Evolutionary conservation across 35 echinoderm and acorn worm genomes (phyloP).

Genomic region (Stichopus chloronotus): DNA sequence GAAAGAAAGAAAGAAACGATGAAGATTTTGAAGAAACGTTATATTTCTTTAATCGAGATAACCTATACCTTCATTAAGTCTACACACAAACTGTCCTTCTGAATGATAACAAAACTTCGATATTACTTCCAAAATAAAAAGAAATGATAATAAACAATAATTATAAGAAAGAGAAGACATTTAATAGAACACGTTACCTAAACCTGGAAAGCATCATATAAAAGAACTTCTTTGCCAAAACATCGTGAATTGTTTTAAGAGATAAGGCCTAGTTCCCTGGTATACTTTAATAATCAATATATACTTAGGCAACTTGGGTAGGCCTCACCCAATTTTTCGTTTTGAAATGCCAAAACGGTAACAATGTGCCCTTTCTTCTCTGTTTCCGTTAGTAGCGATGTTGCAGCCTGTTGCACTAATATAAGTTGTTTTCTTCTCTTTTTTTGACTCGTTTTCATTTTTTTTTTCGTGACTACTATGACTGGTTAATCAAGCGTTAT

Average conservation of each 20-base stretch:
- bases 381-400: background rate
- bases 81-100: too few relatives aligned
- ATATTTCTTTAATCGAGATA: too few relatives aligned
- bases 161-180: background rate
- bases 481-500: conserved; percentile 15
- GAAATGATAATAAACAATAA: background rate
- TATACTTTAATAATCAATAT: background rate
- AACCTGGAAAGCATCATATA: background rate
- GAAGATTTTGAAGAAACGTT: too few relatives aligned
- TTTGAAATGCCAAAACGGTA: background rate
- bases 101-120: too few relatives aligned
- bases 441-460: background rate
- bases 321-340: background rate
- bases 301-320: background rate
- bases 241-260: background rate
- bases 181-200: background rate
- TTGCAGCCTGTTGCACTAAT: conserved; percentile 34
- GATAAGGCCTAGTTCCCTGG: background rate
- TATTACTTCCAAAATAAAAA: too few relatives aligned
- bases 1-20: too few relatives aligned
- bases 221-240: background rate
- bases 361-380: background rate
- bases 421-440: background rate
- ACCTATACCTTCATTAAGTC: too few relatives aligned
- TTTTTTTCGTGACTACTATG: conserved; percentile 1